Conservation (phyloP, 2,888 invertebrate species). For the Agrotis puta region DNA sequence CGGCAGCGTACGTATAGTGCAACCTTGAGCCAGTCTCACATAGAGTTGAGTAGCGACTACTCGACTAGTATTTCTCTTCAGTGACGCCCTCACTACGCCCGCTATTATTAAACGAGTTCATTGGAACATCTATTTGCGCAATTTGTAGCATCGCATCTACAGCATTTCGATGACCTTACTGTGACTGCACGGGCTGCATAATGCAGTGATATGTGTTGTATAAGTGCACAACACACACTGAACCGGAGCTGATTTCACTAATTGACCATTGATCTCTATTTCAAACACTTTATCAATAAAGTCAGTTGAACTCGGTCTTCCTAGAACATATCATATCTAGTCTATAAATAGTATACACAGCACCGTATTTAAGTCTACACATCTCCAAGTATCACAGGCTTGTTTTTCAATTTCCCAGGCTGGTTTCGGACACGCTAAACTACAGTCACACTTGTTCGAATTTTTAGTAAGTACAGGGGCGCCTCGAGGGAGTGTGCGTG, state of each 20-base stretch:
- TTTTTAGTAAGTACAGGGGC: slow-evolving; percentile 72
- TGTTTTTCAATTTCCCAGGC: slow-evolving; percentile 73
- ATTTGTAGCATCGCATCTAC: slow-evolving; percentile 87
- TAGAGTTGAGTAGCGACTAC: slow-evolving; percentile 72
- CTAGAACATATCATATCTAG: slow-evolving; percentile 39
- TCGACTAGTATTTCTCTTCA: slow-evolving; percentile 78
- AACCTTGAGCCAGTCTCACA: slow-evolving; percentile 83
- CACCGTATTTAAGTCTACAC: slow-evolving; percentile 37
- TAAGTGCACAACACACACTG: slow-evolving; percentile 43
- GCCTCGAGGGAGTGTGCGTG: slow-evolving; percentile 79
- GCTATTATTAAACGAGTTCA: slow-evolving; percentile 91
- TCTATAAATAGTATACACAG: slow-evolving; percentile 27
- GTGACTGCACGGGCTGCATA: slow-evolving; percentile 71
- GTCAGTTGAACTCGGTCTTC: slow-evolving; percentile 46
- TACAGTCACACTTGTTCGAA: slow-evolving; percentile 72
- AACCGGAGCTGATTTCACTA: slow-evolving; percentile 52
- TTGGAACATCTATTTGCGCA: slow-evolving; percentile 91
- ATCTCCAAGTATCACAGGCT: slow-evolving; percentile 55
- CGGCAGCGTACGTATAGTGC: slow-evolving; percentile 65
- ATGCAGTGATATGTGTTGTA: slow-evolving; percentile 57
- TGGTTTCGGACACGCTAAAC: slow-evolving; percentile 69
- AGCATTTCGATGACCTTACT: slow-evolving; percentile 87
- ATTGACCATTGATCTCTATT: slow-evolving; percentile 60
- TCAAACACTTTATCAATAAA: slow-evolving; percentile 54
- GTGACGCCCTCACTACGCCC: slow-evolving; percentile 87